A percentile compares a stretch with the other conserved stretches of the same genome.
Conservation (phyloP, 2,888 invertebrate genomes). For the Urechis unicinctus region DNA sequence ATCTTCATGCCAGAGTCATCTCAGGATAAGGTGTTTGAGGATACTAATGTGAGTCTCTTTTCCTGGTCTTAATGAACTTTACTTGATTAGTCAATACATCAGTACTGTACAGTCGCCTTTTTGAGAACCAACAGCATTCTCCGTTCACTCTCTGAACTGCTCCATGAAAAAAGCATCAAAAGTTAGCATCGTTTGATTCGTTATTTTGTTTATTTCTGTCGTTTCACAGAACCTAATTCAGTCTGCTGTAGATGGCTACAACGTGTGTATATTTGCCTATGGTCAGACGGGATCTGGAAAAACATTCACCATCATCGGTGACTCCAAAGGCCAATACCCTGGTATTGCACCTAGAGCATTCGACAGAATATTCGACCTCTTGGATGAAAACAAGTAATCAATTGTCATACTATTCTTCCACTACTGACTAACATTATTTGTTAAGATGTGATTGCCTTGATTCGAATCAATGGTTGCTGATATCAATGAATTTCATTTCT, state of each 20-base stretch:
- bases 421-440: too few species aligned
- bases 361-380: constrained; percentile 46
- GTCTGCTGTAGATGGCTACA: constrained; percentile 92
- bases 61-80: too few species aligned
- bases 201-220: not conserved
- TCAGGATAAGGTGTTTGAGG: constrained; percentile 50
- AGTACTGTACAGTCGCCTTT: too few species aligned
- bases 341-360: constrained; percentile 51
- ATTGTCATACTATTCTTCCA: not conserved
- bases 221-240: constrained; percentile 51
- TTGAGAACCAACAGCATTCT: too few species aligned
- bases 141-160: not conserved
- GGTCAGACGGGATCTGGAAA: constrained; percentile 79
- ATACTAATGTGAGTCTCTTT: constrained; percentile 49
- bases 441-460: not conserved
- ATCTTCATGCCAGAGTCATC: constrained; percentile 46
- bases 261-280: constrained; percentile 98
- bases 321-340: constrained; percentile 42
- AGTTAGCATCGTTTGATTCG: not conserved
- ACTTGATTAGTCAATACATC: too few species aligned
- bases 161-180: not conserved
- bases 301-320: constrained; percentile 55
- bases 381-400: constrained; percentile 19
- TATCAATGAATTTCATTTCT: too few species aligned
- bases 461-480: too few species aligned